A percentile compares a stretch with the other conserved stretches of the same genome.
phyloP scores from a whole-genome alignment of 2,113 vertebrate species.

The Rana temporaria region DNA sequence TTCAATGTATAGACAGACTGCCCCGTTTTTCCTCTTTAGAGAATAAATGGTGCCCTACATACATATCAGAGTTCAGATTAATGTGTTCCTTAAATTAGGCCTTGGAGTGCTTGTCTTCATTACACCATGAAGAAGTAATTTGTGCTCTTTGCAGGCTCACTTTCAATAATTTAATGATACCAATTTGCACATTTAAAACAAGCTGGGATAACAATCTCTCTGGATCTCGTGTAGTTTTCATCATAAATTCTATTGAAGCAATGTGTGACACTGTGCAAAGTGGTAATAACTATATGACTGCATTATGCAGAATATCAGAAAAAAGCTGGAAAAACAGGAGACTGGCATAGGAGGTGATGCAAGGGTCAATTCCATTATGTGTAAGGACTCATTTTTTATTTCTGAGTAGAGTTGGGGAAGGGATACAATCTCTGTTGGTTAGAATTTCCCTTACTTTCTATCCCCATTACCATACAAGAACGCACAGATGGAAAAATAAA shows the following conservation, averaged over 20 bases:
- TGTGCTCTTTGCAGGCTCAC: not conserved
- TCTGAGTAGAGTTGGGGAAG: too few relatives aligned
- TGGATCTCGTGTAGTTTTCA: not conserved
- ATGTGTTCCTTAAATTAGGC: not conserved
- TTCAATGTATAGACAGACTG: not conserved
- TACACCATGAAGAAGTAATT: constrained; percentile 3
- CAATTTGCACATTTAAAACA: constrained; percentile 29
- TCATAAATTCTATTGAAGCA: not conserved
- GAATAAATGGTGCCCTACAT: not conserved
- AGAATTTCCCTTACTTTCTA: too few relatives aligned
- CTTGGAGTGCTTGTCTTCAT: not conserved
- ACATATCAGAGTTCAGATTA: constrained; percentile 11
- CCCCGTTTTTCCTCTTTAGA: not conserved
- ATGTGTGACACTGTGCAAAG: not conserved
- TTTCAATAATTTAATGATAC: constrained; percentile 16
- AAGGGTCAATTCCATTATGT: too few relatives aligned
- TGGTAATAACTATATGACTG: too few relatives aligned
- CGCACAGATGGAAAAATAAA: too few relatives aligned
- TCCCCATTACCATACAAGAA: too few relatives aligned
- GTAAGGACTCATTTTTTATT: too few relatives aligned
- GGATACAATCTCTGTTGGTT: too few relatives aligned
- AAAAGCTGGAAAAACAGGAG: too few relatives aligned
- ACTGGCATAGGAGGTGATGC: too few relatives aligned
- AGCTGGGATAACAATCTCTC: not conserved
- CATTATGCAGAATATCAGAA: too few relatives aligned